Conservation (phyloP, 2,113 vertebrate genomes). For the Ariopsis seemanni region DNA sequence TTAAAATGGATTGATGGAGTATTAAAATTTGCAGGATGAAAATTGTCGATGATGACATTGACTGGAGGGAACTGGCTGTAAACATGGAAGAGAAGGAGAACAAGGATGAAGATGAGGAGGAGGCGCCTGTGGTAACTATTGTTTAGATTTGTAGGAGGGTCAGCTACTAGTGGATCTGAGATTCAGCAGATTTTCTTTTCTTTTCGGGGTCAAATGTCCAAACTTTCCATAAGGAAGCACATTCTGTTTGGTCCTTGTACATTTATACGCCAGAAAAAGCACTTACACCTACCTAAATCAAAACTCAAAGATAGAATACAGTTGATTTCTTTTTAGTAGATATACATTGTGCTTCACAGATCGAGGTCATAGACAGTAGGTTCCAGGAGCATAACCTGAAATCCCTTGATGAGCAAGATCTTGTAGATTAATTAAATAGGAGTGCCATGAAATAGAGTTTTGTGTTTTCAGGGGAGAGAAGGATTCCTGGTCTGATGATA, state of each 20-base stretch:
- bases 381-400: background rate
- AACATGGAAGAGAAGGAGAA: slow-evolving; percentile 56
- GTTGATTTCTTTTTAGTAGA: too few species aligned
- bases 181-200: too few species aligned
- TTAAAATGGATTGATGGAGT: background rate
- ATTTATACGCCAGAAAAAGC: too few species aligned
- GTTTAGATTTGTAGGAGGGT: background rate
- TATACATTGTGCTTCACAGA: background rate
- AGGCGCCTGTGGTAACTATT: slow-evolving; percentile 77
- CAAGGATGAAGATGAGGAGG: slow-evolving; percentile 84
- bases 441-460: background rate
- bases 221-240: too few species aligned
- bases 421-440: background rate
- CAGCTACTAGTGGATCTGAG: background rate
- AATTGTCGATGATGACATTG: slow-evolving; percentile 92
- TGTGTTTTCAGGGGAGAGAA: background rate
- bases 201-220: too few species aligned
- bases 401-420: background rate
- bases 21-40: slow-evolving; percentile 76
- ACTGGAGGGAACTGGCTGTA: slow-evolving; percentile 80
- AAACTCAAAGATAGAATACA: background rate
- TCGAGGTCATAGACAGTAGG: background rate
- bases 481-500: background rate
- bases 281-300: background rate
- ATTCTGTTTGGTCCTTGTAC: too few species aligned